These are phyloP conservation scores for Campylomormyrus numenius DNA, from an alignment of 2,113 vertebrate species.

Conservation along the genomic window DNA sequence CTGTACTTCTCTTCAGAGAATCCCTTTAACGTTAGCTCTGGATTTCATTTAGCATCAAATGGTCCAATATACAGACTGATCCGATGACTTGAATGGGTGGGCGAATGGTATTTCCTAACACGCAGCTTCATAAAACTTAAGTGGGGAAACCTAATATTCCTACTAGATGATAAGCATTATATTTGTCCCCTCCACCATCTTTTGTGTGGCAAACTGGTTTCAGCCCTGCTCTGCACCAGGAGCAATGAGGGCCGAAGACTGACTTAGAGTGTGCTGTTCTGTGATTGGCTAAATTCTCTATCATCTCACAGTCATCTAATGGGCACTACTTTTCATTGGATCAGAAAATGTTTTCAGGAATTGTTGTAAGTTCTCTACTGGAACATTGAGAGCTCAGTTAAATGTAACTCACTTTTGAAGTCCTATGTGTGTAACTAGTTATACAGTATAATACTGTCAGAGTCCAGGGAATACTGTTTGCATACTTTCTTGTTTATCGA, in stretches of 20 bases:
- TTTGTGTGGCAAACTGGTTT: neutral
- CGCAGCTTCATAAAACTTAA: neutral
- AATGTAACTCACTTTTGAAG: neutral
- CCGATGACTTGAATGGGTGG: neutral
- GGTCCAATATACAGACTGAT: neutral
- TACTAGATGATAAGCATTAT: neutral
- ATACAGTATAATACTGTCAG: neutral
- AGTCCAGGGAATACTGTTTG: neutral
- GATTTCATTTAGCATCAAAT: neutral
- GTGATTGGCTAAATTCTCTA: neutral
- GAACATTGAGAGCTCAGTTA: neutral
- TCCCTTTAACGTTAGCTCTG: neutral
- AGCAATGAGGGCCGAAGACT: neutral
- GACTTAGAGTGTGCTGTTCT: neutral
- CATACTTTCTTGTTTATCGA: neutral
- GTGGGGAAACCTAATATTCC: neutral
- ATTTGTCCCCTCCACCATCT: neutral
- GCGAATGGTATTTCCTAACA: neutral
- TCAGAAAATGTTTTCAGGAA: neutral
- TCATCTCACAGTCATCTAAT: neutral
- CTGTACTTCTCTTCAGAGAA: slow-evolving; percentile 21
- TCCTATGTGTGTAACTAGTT: neutral
- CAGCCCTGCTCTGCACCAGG: neutral
- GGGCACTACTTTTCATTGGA: neutral
- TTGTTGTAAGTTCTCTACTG: neutral